Percentiles rank a stretch among this genome's conserved stretches.
These are phyloP conservation scores for Umimayanthus kanabou DNA, from an alignment of 92 coral and sea anemone genomes.

Conservation along the genomic window DNA sequence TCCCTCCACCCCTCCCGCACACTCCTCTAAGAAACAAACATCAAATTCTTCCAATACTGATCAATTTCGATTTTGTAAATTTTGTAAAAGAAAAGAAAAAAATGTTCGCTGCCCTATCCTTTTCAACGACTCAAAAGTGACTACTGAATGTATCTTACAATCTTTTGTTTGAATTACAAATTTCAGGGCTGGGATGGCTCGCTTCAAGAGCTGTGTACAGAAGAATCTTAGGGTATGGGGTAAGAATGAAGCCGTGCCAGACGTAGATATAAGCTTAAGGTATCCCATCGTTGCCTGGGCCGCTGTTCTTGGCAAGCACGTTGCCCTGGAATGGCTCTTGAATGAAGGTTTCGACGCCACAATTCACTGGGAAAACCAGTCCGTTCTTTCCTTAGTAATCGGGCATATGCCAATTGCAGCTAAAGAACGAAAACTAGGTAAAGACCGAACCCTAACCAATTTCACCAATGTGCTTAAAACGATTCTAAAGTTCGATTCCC, in stretches of 20 bases:
- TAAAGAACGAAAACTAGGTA: neutral
- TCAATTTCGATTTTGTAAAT: too few species aligned
- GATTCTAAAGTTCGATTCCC: neutral
- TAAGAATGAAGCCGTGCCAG: neutral
- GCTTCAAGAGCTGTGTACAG: neutral
- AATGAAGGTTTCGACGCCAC: neutral
- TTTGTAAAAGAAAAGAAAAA: too few species aligned
- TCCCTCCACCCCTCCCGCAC: too few species aligned
- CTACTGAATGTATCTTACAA: too few species aligned
- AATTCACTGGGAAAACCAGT: neutral
- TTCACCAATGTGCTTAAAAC: neutral
- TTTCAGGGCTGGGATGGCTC: conserved; percentile 2
- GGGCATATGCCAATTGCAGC: conserved; percentile 13
- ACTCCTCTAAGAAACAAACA: too few species aligned
- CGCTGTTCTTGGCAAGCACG: conserved; percentile 4
- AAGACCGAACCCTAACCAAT: neutral
- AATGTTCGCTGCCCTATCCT: too few species aligned
- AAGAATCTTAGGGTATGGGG: neutral
- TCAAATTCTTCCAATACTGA: too few species aligned
- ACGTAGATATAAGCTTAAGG: neutral
- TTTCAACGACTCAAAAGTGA: too few species aligned
- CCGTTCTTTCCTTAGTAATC: neutral
- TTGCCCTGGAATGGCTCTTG: conserved; percentile 8
- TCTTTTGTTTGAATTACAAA: neutral
- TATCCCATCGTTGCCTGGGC: conserved; percentile 5